Base-by-base conservation (phyloP, 1,140 invertebrate genomes). In the Trichoplusia ni region DNA sequence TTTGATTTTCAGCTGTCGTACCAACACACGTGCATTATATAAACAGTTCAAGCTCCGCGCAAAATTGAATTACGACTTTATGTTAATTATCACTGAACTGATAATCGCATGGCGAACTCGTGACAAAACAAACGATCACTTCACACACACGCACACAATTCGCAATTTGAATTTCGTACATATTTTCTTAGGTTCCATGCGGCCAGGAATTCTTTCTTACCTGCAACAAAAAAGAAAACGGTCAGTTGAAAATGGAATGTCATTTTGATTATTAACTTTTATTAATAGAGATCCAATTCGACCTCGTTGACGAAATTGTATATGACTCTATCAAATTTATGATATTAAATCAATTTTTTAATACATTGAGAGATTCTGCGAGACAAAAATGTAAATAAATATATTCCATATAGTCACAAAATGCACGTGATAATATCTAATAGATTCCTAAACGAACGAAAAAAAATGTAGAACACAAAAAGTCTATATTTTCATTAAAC, bases 11-110 rank as follows among this genome's bases (percentile, higher is more conserved):
- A 85, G 77, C 72, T 81, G 78, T 80, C 77, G 73, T 75, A 79
- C 66, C 74, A 61, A 73, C 72, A 73, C 72, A 72, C 58, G 63
- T 61, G 29, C 63, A 54, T n/a, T n/a, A 62, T 68, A 66, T 21
- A 25, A 38, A 58, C 63, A 60, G 27, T 56, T 56, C 51, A 46
- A 53, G 67, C 67, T 53, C 71, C 69, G 77, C 46, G 77, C 69
- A 62, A 83, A 82, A 67, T 80, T 83, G 77, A 84, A 86, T 77
- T 82, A 80, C 76, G 77, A 84, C 82, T 83, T 80, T 84, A 86
- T 81, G 73, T 72, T 67, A 77, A 88, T 80, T 61, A 59, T 33
- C 46, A 74, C 86, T 84, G 75, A 85, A 82, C 71, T 75, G 78
- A 79, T 79, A 80, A 81, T 84, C 74, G 81, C 60, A 66, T 77